A percentile compares a stretch with the other conserved stretches of the same genome.
phyloP scores from a whole-genome alignment of 2,113 vertebrate genomes.

The Haplochromis burtoni region DNA sequence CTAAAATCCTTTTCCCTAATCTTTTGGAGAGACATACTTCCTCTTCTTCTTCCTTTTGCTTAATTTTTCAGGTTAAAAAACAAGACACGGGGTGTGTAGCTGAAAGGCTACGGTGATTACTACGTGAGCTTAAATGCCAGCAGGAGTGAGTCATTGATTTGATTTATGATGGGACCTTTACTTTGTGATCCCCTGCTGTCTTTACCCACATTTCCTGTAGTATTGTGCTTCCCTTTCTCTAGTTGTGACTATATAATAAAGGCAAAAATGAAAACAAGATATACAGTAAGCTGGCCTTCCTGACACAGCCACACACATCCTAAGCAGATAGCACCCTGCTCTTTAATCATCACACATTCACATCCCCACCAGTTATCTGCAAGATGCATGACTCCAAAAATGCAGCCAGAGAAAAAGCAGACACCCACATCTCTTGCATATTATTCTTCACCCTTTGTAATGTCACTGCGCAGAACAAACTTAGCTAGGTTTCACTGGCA shows the following conservation, averaged over 20 bases:
- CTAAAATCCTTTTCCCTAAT: not conserved
- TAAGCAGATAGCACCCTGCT: slow-evolving; percentile 5
- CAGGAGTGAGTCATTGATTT: not conserved
- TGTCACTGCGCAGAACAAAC: not conserved
- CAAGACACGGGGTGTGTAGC: not conserved
- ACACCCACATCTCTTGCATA: slow-evolving; percentile 3
- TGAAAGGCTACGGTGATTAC: not conserved
- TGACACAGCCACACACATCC: not conserved
- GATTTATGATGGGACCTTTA: not conserved
- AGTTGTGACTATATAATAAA: not conserved
- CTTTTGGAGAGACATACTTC: not conserved
- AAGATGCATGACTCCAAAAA: slow-evolving; percentile 26
- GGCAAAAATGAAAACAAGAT: not conserved
- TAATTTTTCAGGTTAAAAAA: not conserved
- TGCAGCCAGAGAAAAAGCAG: slow-evolving; percentile 8
- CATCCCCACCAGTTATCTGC: slow-evolving; percentile 42
- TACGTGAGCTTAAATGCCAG: not conserved
- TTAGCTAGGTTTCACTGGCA: not conserved
- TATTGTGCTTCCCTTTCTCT: not conserved
- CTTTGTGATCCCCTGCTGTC: not conserved
- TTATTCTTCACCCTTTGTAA: slow-evolving; percentile 5
- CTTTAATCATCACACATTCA: slow-evolving; percentile 70
- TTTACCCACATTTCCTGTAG: not conserved
- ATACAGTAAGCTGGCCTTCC: not conserved
- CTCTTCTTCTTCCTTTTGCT: not conserved